Evolutionary conservation across 2,888 invertebrate species (phyloP), one percentile per base, ranked within the genome.

Genomic region (Micoletzkya japonica): DNA sequence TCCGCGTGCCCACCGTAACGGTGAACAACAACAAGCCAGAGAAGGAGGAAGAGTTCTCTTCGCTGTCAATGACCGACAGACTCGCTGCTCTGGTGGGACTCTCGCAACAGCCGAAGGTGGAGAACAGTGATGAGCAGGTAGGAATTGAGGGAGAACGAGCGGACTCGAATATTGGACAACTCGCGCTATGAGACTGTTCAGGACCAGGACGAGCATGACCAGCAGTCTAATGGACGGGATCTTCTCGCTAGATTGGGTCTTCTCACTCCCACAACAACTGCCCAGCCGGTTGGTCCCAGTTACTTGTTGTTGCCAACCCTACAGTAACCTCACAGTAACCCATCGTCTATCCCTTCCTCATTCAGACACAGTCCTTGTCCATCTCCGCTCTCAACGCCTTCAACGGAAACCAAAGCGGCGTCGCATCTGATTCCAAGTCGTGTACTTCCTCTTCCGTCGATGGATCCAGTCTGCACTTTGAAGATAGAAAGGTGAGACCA

Each of bases 31-130:
- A 64, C 52, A 64, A 52, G 28, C 20, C 50, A 69, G 69, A 70
- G 28, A 32, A 37, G 24, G 68, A 58, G 57, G 49, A 44, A 24
- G 72, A 49, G 6, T 68, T 28, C 57, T 57, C 56, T 2, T 37
- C 39, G 32, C 72, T 76, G 74, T 76, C 77, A 2, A 75, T 74
- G 26, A 72, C 75, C 1, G 80, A 80, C 52, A 76, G 76, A 67
- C 70, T 80, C n/a, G 80, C 80, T 2, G 78, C 78, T 57, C 72
- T 80, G 14, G 80, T 78, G n/a, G 79, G 79, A 37, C 67, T 76
- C 37, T 59, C 59, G 26, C 67, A 70, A 20, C 54, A 39, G 2
- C 30, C 71, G 36, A 64, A 63, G 34, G 66, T 36, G 26, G 71
- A 64, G 10, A 72, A 73, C 44, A 70, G 63, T 32, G 71, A 71